These are phyloP conservation scores for Diarsia dahlii DNA, from an alignment of 2,888 invertebrate genomes.

Conservation along the genomic window DNA sequence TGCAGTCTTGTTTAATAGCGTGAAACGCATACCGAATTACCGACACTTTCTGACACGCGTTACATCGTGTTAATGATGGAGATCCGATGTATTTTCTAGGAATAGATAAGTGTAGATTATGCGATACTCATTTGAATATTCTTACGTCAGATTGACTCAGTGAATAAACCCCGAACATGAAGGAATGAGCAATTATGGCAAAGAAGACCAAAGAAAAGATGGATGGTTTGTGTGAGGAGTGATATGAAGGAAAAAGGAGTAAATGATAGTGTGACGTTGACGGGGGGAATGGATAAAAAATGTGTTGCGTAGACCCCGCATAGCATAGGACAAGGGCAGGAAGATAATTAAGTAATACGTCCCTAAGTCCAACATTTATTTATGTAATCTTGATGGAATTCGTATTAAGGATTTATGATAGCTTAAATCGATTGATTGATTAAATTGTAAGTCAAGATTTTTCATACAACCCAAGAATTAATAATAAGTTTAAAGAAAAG, in stretches of 20 bases:
- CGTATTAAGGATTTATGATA: neutral
- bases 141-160: neutral
- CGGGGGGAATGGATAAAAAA: too few species aligned
- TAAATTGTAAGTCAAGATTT: neutral
- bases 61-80: slow-evolving; percentile 21
- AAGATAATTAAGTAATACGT: too few species aligned
- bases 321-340: too few species aligned
- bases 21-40: slow-evolving; percentile 39
- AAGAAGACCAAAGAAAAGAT: too few species aligned
- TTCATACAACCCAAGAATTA: neutral
- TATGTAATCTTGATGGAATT: neutral
- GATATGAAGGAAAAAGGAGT: too few species aligned
- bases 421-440: neutral
- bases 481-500: neutral
- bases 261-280: too few species aligned
- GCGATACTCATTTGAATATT: slow-evolving; percentile 4
- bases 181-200: too few species aligned
- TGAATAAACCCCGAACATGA: neutral
- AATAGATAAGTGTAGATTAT: slow-evolving; percentile 6
- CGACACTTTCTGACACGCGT: slow-evolving; percentile 46
- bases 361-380: too few species aligned
- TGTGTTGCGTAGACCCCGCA: too few species aligned
- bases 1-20: slow-evolving; percentile 38
- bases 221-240: too few species aligned
- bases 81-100: slow-evolving; percentile 21